Conservation (phyloP, 2,797 vertebrate species). For the Perodicticus potto region DNA sequence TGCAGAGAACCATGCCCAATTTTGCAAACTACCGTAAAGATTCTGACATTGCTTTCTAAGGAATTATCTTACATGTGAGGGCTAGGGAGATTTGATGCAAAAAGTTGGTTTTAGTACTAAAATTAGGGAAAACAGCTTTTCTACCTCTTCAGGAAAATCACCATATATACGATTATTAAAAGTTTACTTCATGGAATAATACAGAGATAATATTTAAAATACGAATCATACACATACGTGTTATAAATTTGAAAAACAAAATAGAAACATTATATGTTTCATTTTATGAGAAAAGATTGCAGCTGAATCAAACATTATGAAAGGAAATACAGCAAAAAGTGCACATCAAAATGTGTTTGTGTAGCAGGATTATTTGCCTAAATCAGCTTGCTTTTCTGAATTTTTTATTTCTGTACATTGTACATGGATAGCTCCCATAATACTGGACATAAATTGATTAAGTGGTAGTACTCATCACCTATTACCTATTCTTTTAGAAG, state of each 20-base stretch:
- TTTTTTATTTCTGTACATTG: background rate
- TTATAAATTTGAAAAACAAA: conserved; percentile 3
- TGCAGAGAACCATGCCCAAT: background rate
- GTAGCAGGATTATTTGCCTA: background rate
- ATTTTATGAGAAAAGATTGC: background rate
- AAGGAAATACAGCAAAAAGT: background rate
- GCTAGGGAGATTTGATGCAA: background rate
- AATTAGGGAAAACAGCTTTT: background rate
- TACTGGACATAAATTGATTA: background rate
- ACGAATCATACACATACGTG: background rate
- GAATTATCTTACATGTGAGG: background rate
- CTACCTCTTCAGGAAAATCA: background rate
- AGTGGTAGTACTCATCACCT: background rate
- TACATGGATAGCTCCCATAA: background rate
- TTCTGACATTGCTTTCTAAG: background rate
- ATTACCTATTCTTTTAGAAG: background rate
- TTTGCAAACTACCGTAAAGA: background rate
- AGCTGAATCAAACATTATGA: background rate
- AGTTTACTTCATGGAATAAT: background rate
- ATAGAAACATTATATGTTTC: background rate
- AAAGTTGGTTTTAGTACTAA: background rate
- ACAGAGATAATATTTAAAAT: background rate
- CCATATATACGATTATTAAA: background rate
- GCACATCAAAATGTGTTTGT: background rate
- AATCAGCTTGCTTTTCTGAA: background rate